Evolutionary conservation across 2,113 vertebrate genomes (phyloP).

Genomic region (Peromyscus maniculatus): DNA sequence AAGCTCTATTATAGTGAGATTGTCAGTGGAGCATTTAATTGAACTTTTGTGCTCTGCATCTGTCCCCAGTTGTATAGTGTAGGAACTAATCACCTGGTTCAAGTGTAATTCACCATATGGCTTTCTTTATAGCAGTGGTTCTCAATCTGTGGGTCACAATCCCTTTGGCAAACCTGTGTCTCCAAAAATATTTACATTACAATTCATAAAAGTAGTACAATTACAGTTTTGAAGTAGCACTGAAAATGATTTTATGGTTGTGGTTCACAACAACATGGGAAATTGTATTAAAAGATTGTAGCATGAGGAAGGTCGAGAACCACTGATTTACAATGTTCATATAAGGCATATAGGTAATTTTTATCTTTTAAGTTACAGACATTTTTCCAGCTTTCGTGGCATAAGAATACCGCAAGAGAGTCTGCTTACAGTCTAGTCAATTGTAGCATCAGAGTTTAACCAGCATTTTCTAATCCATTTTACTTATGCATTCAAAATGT

Average conservation of each 20-base stretch:
- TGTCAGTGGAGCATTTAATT: neutral
- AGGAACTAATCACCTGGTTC: neutral
- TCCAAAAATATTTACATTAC: neutral
- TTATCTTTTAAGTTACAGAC: neutral
- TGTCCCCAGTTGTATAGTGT: neutral
- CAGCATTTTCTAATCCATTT: neutral
- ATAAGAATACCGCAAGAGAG: fast-evolving
- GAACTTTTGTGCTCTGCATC: neutral
- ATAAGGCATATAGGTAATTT: neutral
- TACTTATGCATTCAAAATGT: neutral
- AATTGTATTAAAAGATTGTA: neutral
- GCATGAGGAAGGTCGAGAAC: neutral
- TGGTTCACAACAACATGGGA: neutral
- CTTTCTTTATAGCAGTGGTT: neutral
- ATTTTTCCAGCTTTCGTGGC: neutral
- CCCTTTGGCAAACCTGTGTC: neutral
- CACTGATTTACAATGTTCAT: neutral
- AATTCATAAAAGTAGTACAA: neutral
- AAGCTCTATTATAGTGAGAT: neutral
- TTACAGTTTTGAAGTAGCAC: neutral
- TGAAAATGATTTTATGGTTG: neutral
- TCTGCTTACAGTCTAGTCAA: neutral
- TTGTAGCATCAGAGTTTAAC: conserved; percentile 1
- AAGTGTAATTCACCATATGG: neutral
- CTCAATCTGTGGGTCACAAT: neutral